These are phyloP conservation scores for Lycocorax pyrrhopterus DNA, from an alignment of 2,113 vertebrate genomes.

Conservation along the genomic window DNA sequence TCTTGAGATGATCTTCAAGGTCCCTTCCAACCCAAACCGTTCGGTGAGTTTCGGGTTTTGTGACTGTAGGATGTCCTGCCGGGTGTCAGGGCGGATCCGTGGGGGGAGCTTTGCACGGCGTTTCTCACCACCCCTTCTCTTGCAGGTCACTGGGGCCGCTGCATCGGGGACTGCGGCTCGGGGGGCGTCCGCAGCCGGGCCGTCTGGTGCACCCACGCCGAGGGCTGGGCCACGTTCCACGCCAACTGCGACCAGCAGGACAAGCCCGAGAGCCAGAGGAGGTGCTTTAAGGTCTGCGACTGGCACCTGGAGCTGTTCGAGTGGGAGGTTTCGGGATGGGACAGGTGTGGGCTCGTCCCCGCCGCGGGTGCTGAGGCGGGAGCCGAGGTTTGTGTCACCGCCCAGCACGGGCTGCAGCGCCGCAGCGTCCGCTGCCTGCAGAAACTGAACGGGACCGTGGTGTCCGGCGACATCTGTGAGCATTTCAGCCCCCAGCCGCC, in stretches of 20 bases:
- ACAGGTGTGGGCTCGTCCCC: constrained; percentile 75
- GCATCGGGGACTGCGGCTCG: constrained; percentile 87
- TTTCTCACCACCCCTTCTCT: background rate
- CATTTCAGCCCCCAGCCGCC: constrained; percentile 83
- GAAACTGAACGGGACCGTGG: constrained; percentile 80
- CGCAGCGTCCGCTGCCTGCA: constrained; percentile 83
- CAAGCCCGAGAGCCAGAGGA: constrained; percentile 83
- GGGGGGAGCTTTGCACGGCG: accelerated
- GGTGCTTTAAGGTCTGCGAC: constrained; percentile 91
- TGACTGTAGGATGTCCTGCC: accelerated
- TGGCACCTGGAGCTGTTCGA: constrained; percentile 92
- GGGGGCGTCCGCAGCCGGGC: constrained; percentile 84
- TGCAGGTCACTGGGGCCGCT: constrained; percentile 92
- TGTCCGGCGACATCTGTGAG: constrained; percentile 83
- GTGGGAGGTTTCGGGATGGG: constrained; percentile 91
- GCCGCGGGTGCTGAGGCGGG: constrained; percentile 61
- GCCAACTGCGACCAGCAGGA: constrained; percentile 81
- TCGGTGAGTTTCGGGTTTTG: accelerated
- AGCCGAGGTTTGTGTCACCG: constrained; percentile 79
- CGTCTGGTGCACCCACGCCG: constrained; percentile 89
- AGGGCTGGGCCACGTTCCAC: constrained; percentile 90
- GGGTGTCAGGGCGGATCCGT: accelerated
- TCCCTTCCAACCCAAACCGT: accelerated
- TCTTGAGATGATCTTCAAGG: accelerated
- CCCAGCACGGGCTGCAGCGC: constrained; percentile 90